phyloP scores from a whole-genome alignment of 2,113 vertebrate species.

The Symphodus melops region DNA sequence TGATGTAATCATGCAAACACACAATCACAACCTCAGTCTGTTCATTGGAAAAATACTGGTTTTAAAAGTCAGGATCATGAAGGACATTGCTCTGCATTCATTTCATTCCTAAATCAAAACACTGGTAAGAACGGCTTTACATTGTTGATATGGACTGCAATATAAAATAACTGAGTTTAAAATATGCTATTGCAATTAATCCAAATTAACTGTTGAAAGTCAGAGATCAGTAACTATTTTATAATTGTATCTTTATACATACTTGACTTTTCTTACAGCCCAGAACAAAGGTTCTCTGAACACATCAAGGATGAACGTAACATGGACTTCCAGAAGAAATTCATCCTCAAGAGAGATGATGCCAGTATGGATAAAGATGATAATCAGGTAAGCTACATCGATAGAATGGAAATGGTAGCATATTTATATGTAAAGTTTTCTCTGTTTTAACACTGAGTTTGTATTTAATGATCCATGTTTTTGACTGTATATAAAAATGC shows the following conservation, averaged over 20 bases:
- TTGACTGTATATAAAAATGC: no score
- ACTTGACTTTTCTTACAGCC: constrained; percentile 78
- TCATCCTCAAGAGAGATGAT: constrained; percentile 97
- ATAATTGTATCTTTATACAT: no score
- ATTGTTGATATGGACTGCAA: no score
- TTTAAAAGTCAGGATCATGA: no score
- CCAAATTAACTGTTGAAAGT: no score
- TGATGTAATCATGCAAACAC: not conserved
- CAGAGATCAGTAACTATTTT: no score
- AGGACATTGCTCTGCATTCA: no score
- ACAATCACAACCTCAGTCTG: not conserved
- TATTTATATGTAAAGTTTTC: not conserved
- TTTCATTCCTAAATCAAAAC: no score
- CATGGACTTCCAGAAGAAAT: constrained; percentile 96
- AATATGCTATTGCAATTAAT: no score
- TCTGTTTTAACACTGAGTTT: not conserved
- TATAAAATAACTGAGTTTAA: no score
- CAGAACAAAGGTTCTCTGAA: constrained; percentile 98
- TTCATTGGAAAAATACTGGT: no score
- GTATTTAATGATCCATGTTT: not conserved
- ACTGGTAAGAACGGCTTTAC: no score
- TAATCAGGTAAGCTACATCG: constrained; percentile 88
- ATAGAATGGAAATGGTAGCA: not conserved
- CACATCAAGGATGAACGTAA: constrained; percentile 99
- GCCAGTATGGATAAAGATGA: constrained; percentile 98